A percentile compares a stretch with the other conserved stretches of the same genome.
Conservation (phyloP, 2,113 vertebrate species). For the Gallinago paraguaiae region DNA sequence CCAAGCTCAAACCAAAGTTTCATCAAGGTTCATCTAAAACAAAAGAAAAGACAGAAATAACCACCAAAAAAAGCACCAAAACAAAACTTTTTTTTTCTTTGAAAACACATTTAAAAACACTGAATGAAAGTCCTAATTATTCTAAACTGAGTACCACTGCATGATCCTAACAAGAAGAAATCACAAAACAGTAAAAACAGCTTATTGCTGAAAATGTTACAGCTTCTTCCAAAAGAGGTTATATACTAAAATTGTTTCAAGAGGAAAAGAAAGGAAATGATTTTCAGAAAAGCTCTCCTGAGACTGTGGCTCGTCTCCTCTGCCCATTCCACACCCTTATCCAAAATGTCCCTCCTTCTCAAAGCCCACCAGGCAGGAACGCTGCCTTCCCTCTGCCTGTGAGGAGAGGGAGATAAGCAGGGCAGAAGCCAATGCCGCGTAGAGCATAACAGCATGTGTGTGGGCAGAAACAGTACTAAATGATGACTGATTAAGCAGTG, state of each 20-base stretch:
- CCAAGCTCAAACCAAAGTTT: background rate
- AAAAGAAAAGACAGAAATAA: too few species aligned
- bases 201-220: background rate
- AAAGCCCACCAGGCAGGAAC: background rate
- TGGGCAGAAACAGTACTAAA: background rate
- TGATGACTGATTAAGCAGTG: background rate
- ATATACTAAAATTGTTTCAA: background rate
- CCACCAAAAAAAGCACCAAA: too few species aligned
- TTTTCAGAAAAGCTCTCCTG: background rate
- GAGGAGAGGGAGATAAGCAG: background rate
- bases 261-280: background rate
- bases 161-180: background rate
- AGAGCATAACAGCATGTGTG: fast-evolving
- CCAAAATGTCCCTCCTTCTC: background rate
- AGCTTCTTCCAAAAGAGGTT: background rate
- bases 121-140: background rate
- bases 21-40: background rate
- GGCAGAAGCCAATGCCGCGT: background rate
- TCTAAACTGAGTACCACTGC: background rate
- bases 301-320: background rate
- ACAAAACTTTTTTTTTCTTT: background rate
- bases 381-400: background rate
- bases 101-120: background rate
- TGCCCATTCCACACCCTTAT: background rate
- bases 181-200: background rate